phyloP scores from a whole-genome alignment of 2,888 invertebrate species.

The Volucella zonaria region DNA sequence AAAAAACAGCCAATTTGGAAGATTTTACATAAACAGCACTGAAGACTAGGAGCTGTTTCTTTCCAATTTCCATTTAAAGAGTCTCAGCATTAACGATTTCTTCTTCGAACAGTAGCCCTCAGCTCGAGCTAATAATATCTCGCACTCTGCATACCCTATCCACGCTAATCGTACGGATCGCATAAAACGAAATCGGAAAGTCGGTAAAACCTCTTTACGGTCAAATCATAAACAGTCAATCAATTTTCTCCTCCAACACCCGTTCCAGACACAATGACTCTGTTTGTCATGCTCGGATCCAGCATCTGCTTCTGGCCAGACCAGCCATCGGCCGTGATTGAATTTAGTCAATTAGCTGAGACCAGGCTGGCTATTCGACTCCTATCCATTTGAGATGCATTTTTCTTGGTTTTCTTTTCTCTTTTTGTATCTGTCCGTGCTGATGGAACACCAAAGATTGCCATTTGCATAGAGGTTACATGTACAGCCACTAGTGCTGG shows the following conservation, averaged over 20 bases:
- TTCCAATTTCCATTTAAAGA: slow-evolving; percentile 3
- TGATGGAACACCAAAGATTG: background rate
- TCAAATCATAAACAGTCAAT: slow-evolving; percentile 70
- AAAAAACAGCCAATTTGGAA: too few species aligned
- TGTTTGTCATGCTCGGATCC: slow-evolving; percentile 55
- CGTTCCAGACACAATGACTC: slow-evolving; percentile 67
- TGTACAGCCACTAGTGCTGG: background rate
- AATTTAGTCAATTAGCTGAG: slow-evolving; percentile 66
- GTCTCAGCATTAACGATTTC: slow-evolving; percentile 7
- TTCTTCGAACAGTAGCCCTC: slow-evolving; percentile 44
- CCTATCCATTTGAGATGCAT: slow-evolving; percentile 38
- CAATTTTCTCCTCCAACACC: slow-evolving; percentile 66
- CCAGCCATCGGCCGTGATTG: slow-evolving; percentile 55
- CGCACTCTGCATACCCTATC: slow-evolving; percentile 22
- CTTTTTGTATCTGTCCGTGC: slow-evolving; percentile 16
- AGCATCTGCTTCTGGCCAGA: slow-evolving; percentile 4
- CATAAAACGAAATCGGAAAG: slow-evolving; percentile 36
- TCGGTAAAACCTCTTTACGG: slow-evolving; percentile 57
- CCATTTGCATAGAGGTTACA: slow-evolving; percentile 20
- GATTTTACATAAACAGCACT: background rate
- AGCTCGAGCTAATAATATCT: slow-evolving; percentile 34
- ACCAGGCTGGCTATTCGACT: slow-evolving; percentile 56
- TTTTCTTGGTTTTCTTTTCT: slow-evolving; percentile 20
- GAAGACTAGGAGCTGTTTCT: slow-evolving; percentile 9
- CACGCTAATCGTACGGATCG: slow-evolving; percentile 36